These are phyloP conservation scores for Hypotaenidia philippensis DNA, from an alignment of 2,797 vertebrate genomes.

Conservation along the genomic window DNA sequence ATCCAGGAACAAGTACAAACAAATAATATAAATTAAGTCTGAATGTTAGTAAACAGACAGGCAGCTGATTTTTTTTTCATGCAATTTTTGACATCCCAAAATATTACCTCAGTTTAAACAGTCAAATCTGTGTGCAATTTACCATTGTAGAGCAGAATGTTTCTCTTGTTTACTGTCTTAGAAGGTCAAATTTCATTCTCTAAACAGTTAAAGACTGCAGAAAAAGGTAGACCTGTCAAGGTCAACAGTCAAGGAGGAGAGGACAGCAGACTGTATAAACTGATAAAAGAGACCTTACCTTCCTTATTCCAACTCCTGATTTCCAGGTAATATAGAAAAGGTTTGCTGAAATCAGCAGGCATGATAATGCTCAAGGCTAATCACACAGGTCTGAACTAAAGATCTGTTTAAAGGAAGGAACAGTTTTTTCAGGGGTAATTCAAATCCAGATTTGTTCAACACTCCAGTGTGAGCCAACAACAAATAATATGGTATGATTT, in stretches of 20 bases:
- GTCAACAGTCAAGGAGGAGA: not conserved
- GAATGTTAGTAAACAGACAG: not conserved
- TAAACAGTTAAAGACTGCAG: not conserved
- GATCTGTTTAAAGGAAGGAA: not conserved
- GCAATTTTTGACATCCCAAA: not conserved
- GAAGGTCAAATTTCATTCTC: not conserved
- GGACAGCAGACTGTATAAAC: not conserved
- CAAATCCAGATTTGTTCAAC: not conserved
- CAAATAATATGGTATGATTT: not conserved
- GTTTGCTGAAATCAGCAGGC: not conserved
- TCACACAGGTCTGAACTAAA: not conserved
- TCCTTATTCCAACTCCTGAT: not conserved
- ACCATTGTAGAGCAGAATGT: rapidly evolving
- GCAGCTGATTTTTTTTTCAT: not conserved
- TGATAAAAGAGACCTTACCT: not conserved
- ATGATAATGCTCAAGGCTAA: not conserved
- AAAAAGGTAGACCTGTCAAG: not conserved
- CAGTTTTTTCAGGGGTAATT: not conserved
- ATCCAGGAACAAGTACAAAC: not conserved
- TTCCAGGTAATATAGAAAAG: not conserved
- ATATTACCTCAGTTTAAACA: not conserved
- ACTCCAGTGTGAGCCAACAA: not conserved
- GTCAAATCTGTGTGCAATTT: not conserved
- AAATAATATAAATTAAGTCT: not conserved
- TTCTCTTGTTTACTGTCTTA: not conserved